These are phyloP conservation scores for Oedothorax gibbosus DNA, from an alignment of 1,140 invertebrate species.

Conservation along the genomic window DNA sequence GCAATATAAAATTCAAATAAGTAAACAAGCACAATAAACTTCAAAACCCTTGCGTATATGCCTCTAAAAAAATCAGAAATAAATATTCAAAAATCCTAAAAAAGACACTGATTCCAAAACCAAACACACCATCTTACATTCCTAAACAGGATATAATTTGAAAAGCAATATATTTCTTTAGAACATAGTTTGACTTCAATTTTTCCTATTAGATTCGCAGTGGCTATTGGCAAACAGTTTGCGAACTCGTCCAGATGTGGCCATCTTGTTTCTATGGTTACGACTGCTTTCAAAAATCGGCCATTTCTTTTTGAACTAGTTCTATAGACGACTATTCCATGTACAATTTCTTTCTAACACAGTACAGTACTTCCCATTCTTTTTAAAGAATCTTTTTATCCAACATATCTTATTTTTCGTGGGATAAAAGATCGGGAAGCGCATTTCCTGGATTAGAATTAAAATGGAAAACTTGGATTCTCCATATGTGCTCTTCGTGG, in stretches of 20 bases:
- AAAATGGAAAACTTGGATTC: neutral
- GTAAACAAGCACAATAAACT: too few relatives aligned
- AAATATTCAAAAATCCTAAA: too few relatives aligned
- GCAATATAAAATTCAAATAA: too few relatives aligned
- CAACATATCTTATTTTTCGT: neutral
- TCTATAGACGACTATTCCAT: constrained; percentile 14
- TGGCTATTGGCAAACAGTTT: constrained; percentile 58
- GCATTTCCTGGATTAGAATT: neutral
- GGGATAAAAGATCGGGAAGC: constrained; percentile 11
- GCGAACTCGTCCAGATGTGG: constrained; percentile 51
- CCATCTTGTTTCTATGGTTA: constrained; percentile 47
- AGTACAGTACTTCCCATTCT: constrained; percentile 10
- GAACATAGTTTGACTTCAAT: constrained; percentile 17
- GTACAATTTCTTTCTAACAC: constrained; percentile 6
- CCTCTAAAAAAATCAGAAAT: too few relatives aligned
- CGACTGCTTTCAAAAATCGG: constrained; percentile 19
- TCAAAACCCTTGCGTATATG: too few relatives aligned
- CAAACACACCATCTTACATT: too few relatives aligned
- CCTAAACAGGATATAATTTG: too few relatives aligned
- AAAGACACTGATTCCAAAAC: too few relatives aligned
- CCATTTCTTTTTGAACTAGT: constrained; percentile 39
- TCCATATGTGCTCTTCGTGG: too few relatives aligned
- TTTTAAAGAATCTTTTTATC: neutral
- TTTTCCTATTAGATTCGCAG: constrained; percentile 49
- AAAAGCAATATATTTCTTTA: too few relatives aligned